Conservation (phyloP, 1,140 invertebrate species). For the Bombus terrestris region DNA sequence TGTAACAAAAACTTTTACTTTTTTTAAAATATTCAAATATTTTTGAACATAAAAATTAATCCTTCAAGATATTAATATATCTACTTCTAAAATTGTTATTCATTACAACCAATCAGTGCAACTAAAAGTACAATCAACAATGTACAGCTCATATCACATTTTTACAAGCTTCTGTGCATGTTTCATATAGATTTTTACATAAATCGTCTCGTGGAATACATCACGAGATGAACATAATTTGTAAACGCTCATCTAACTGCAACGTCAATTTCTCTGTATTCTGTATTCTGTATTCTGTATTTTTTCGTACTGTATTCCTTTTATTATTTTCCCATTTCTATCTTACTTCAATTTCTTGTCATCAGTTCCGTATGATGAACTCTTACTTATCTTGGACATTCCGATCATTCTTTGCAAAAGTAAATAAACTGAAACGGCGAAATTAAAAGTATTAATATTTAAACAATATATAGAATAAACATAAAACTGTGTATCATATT, state of each 20-base stretch:
- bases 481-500: not conserved
- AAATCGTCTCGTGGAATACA: not conserved
- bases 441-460: slow-evolving; percentile 11
- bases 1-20: not conserved
- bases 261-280: too few species aligned
- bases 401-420: slow-evolving; percentile 91
- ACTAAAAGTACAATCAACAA: not conserved
- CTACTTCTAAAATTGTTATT: not conserved
- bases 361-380: slow-evolving; percentile 89
- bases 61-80: not conserved
- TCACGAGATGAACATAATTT: not conserved
- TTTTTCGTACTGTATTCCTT: slow-evolving; percentile 2
- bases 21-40: not conserved
- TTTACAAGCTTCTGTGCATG: not conserved
- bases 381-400: slow-evolving; percentile 92
- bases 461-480: not conserved
- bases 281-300: too few species aligned
- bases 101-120: not conserved
- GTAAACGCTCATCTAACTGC: not conserved
- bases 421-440: slow-evolving; percentile 87
- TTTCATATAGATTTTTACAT: not conserved
- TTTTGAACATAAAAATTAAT: not conserved
- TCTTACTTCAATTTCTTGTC: slow-evolving; percentile 63
- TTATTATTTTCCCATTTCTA: slow-evolving; percentile 56
- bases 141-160: slow-evolving; percentile 14